Percentiles rank a stretch among this genome's conserved stretches.
Evolutionary conservation across 2,797 vertebrate genomes (phyloP).

Genomic region (Adelosebastes latens): DNA sequence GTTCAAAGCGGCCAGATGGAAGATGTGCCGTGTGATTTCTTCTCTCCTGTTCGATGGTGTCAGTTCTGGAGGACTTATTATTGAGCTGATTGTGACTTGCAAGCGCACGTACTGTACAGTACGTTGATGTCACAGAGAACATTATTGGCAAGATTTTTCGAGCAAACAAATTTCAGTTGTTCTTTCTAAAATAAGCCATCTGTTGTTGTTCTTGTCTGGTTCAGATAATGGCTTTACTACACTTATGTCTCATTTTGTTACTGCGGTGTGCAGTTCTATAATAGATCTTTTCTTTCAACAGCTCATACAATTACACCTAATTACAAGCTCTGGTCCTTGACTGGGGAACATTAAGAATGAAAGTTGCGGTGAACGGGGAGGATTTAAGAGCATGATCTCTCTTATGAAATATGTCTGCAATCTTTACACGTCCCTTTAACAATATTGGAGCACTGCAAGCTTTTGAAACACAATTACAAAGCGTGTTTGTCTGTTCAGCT

Average conservation of each 20-base stretch:
- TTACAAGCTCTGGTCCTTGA: conserved; percentile 44
- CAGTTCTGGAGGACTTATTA: conserved; percentile 1
- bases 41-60: conserved; percentile 18
- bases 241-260: conserved; percentile 46
- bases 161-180: conserved; percentile 17
- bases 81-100: conserved; percentile 15
- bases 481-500: conserved; percentile 34
- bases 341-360: conserved; percentile 45
- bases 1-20: conserved; percentile 63
- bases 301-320: conserved; percentile 48
- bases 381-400: conserved; percentile 26
- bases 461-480: conserved; percentile 56
- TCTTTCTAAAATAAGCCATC: conserved; percentile 42
- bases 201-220: conserved; percentile 26
- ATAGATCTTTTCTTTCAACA: conserved; percentile 28
- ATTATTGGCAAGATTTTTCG: conserved; percentile 29
- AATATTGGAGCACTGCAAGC: conserved; percentile 45
- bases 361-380: conserved; percentile 34
- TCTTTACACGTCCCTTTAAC: conserved; percentile 41
- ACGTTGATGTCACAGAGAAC: background rate
- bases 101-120: background rate
- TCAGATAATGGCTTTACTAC: conserved; percentile 31
- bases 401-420: conserved; percentile 51
- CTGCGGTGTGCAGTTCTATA: conserved; percentile 25
- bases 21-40: conserved; percentile 45